Percentiles rank a stretch among this genome's conserved stretches.
phyloP scores from a whole-genome alignment of 2,797 vertebrate species.

The Mionectes olivaceus region DNA sequence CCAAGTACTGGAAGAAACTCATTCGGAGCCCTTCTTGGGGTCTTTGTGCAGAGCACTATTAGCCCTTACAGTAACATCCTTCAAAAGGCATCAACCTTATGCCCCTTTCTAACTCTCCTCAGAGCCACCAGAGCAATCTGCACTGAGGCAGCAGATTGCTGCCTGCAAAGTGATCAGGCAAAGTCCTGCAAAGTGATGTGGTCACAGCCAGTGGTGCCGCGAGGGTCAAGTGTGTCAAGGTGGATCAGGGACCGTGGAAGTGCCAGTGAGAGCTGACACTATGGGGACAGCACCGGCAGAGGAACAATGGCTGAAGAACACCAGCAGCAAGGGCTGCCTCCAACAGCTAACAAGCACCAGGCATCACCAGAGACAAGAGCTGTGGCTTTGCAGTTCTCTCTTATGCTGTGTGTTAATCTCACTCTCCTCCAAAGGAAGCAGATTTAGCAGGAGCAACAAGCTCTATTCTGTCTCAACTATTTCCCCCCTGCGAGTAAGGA shows the following conservation, averaged over 20 bases:
- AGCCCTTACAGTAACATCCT: neutral
- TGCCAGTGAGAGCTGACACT: fast-evolving
- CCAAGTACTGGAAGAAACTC: neutral
- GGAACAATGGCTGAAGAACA: fast-evolving
- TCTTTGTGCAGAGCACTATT: neutral
- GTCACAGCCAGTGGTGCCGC: neutral
- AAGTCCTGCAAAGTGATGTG: fast-evolving
- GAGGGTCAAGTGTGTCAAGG: fast-evolving
- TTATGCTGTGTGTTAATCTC: fast-evolving
- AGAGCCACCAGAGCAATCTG: neutral
- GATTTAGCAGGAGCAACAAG: neutral
- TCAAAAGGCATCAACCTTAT: neutral
- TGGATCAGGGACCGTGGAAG: fast-evolving
- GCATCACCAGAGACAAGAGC: neutral
- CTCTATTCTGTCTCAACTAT: fast-evolving
- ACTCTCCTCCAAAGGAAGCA: neutral
- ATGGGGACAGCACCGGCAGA: fast-evolving
- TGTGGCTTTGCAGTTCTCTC: neutral
- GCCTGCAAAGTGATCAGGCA: neutral
- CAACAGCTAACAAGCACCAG: neutral
- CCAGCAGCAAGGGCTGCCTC: fast-evolving
- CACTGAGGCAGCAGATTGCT: no score
- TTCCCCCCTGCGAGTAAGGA: neutral
- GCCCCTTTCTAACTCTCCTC: no score
- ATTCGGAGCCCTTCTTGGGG: neutral